Percentiles rank a stretch among this genome's conserved stretches.
phyloP scores from a whole-genome alignment of 2,113 vertebrate genomes.

The Rostratula benghalensis region DNA sequence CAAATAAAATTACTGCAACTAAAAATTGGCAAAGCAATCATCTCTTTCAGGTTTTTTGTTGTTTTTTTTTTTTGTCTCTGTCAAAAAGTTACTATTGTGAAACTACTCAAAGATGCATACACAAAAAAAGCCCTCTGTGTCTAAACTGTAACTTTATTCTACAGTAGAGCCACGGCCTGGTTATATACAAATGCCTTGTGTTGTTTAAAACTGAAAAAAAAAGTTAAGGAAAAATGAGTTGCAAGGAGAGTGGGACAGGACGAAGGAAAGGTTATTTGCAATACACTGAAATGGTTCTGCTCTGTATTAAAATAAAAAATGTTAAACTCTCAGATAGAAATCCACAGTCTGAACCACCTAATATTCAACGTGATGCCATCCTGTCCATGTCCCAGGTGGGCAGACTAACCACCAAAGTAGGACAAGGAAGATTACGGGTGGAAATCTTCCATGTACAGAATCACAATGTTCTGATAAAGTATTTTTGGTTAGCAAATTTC shows the following conservation, averaged over 20 bases:
- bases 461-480: background rate
- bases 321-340: background rate
- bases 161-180: background rate
- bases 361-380: rapidly evolving
- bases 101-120: background rate
- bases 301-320: background rate
- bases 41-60: background rate
- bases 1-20: conserved; percentile 38
- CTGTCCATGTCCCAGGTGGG: background rate
- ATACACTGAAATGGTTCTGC: background rate
- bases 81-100: background rate
- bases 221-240: background rate
- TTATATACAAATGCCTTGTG: background rate
- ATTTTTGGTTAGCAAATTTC: background rate
- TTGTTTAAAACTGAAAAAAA: background rate
- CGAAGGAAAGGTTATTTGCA: background rate
- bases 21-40: conserved; percentile 12
- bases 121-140: background rate
- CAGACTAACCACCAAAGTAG: background rate
- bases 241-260: background rate
- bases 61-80: background rate
- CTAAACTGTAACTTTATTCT: background rate
- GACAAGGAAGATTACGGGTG: background rate
- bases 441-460: background rate
- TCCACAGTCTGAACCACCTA: background rate